A percentile compares a stretch with the other conserved stretches of the same genome.
Evolutionary conservation across 2,888 invertebrate species (phyloP).

Genomic region (Bedellia somnulentella): DNA sequence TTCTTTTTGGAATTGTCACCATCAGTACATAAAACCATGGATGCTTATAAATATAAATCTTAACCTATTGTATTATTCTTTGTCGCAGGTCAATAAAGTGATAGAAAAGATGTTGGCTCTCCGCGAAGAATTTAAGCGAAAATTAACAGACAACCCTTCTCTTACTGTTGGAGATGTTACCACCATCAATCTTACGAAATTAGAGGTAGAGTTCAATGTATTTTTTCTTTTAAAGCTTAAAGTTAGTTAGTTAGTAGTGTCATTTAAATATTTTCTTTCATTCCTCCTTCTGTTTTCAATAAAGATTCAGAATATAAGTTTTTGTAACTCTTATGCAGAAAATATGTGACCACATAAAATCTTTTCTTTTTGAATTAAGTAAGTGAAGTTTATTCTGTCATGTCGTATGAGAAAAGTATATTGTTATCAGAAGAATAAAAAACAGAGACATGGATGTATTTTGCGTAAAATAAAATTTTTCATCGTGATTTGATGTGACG

Average conservation of each 20-base stretch:
- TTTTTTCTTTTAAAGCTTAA: background rate
- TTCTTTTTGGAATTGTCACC: no score
- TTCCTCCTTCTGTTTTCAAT: background rate
- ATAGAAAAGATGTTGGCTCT: conserved; percentile 74
- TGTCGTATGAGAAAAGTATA: no score
- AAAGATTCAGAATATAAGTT: conserved; percentile 4
- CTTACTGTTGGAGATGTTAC: conserved; percentile 83
- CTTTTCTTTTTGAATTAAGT: background rate
- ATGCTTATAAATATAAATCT: no score
- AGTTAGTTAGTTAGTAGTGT: background rate
- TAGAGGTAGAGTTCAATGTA: conserved; percentile 48
- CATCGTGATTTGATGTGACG: no score
- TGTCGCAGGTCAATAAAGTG: conserved; percentile 66
- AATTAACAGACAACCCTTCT: conserved; percentile 63
- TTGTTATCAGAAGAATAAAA: no score
- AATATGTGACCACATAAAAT: conserved; percentile 3
- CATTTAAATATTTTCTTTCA: background rate
- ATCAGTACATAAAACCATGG: no score
- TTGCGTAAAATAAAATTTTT: no score
- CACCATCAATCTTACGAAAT: conserved; percentile 78
- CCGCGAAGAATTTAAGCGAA: conserved; percentile 64
- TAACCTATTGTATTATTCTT: no score
- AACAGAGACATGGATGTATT: no score
- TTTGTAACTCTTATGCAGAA: conserved; percentile 1
- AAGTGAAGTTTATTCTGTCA: no score